A percentile compares a stretch with the other conserved stretches of the same genome.
phyloP scores from a whole-genome alignment of 2,888 invertebrate species.

The Oscheius sp. region DNA sequence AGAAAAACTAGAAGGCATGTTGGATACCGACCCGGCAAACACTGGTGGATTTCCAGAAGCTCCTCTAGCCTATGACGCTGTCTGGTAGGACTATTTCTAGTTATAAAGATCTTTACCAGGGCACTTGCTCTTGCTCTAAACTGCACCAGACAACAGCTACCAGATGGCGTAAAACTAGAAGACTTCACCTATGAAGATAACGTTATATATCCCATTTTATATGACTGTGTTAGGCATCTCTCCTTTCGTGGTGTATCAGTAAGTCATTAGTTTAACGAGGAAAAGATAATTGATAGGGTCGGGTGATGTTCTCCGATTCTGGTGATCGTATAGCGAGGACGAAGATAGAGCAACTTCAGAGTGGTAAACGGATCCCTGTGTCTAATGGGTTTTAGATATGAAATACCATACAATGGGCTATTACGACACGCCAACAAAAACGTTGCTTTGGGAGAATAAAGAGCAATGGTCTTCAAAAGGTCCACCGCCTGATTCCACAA shows the following conservation, averaged over 20 bases:
- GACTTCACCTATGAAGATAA: constrained; percentile 88
- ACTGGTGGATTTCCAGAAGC: constrained; percentile 85
- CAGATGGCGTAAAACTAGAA: constrained; percentile 84
- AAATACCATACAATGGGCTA: constrained; percentile 92
- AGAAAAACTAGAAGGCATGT: constrained; percentile 82
- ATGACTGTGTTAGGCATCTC: constrained; percentile 96
- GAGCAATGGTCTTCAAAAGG: constrained; percentile 77
- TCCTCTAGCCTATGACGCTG: constrained; percentile 96
- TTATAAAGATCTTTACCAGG: constrained; percentile 49
- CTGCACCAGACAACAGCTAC: constrained; percentile 89
- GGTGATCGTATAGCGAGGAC: constrained; percentile 98
- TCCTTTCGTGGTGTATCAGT: constrained; percentile 97
- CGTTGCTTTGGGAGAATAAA: constrained; percentile 86
- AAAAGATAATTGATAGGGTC: constrained; percentile 79
- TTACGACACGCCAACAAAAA: constrained; percentile 93
- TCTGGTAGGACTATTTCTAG: constrained; percentile 78
- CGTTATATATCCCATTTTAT: constrained; percentile 92
- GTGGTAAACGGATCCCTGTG: constrained; percentile 39
- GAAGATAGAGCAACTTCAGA: constrained; percentile 92
- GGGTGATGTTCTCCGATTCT: constrained; percentile 92
- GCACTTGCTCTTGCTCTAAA: constrained; percentile 96
- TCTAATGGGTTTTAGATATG: constrained; percentile 77
- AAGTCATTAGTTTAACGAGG: constrained; percentile 71
- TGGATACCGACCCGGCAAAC: constrained; percentile 84
- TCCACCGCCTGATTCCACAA: constrained; percentile 68